Evolutionary conservation across 1,140 invertebrate species (phyloP), one percentile per base, ranked within the genome.

Genomic region (Oncopodura yosiiana): DNA sequence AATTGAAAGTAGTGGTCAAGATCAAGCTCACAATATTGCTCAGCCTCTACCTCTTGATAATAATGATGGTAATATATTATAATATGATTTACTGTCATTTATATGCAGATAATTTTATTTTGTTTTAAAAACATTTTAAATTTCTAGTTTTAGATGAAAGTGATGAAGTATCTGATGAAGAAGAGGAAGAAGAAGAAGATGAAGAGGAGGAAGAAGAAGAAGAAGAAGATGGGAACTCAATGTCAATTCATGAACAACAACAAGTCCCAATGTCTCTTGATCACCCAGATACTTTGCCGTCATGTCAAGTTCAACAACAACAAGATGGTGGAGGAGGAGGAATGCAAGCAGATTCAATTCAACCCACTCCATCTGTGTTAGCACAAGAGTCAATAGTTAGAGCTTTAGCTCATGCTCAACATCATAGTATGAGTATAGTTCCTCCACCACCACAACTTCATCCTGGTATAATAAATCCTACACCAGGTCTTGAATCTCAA

Each of bases 171-270:
- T 24, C 39, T 3, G 58, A 61, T 19, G 58, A 52, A 4, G 49
- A 51, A 0, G 58, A 60, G 1, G 58, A 61, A 14, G 52, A 61
- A 6, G 57, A 29, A 24, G 57, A 42, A 16, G 52, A 50, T 0
- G 50, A 53, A 6, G 36, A 39, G 14, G 32, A 45, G 2, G 3
- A 34, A 2, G 42, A 12, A 26, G 6, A 30, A 6, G 38, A 8
- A 19, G 5, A 12, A 19, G 19, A n/a, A n/a, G n/a, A n/a, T n/a
- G n/a, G n/a, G n/a, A n/a, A n/a, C n/a, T n/a, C n/a, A n/a, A n/a
- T n/a, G 38, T 16, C 12, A 19, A 8, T 8, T 9, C 19, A 49
- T 30, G 27, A 9, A 5, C 29, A 36, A n/a, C 29, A 4, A 6
- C 11, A 8, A 24, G 4, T 48, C 0, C 36, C 42, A 2, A 49